A percentile compares a stretch with the other conserved stretches of the same genome.
These are phyloP conservation scores for Sitobion miscanthi DNA, from an alignment of 1,140 invertebrate genomes.

Conservation along the genomic window DNA sequence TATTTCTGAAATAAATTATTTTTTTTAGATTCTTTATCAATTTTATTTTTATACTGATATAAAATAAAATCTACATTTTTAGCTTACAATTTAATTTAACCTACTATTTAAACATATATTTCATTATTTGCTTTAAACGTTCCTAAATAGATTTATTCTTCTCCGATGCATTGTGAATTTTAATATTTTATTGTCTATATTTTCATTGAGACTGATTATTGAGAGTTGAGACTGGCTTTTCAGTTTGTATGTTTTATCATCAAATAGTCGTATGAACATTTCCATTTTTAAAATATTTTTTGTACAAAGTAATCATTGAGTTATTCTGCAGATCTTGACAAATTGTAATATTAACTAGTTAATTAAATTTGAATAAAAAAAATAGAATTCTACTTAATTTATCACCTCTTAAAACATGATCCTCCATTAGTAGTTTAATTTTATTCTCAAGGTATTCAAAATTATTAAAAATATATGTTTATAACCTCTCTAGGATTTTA, in stretches of 20 bases:
- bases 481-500: background rate
- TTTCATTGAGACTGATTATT: constrained; percentile 54
- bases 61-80: background rate
- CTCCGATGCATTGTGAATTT: constrained; percentile 11
- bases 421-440: background rate
- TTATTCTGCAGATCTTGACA: background rate
- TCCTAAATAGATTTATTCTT: constrained; percentile 22
- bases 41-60: background rate
- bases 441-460: background rate
- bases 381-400: background rate
- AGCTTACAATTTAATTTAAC: constrained; percentile 3
- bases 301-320: background rate
- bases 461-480: background rate
- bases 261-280: background rate
- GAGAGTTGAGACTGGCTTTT: constrained; percentile 56
- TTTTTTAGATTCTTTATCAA: background rate
- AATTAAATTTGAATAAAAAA: background rate
- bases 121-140: constrained; percentile 12
- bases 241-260: constrained; percentile 37
- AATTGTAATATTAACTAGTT: background rate
- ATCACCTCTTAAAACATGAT: background rate
- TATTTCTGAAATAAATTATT: background rate
- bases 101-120: constrained; percentile 5
- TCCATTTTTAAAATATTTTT: background rate
- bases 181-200: constrained; percentile 16